Evolutionary conservation across 1,140 invertebrate genomes (phyloP).

Genomic region (Papilio xuthus): DNA sequence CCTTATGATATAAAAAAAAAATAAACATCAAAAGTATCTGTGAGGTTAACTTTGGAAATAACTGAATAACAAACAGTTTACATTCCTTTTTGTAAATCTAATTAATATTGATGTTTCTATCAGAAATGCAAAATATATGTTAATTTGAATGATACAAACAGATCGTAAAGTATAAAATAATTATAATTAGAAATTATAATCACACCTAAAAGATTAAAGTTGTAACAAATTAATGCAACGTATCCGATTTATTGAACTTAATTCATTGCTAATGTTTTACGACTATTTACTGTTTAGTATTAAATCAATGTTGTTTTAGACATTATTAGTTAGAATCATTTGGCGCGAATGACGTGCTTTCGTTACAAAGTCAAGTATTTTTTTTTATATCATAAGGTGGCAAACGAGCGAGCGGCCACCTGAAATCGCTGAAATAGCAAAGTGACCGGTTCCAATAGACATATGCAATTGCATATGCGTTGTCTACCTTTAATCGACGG

Average conservation of each 20-base stretch:
- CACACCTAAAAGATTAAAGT: conserved; percentile 2
- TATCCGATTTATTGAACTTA: background rate
- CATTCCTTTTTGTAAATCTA: conserved; percentile 27
- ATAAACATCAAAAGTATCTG: background rate
- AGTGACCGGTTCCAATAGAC: no score
- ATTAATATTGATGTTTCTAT: conserved; percentile 33
- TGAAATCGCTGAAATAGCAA: no score
- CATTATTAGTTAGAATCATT: no score
- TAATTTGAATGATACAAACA: background rate
- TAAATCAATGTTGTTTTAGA: background rate
- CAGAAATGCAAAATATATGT: conserved; percentile 36
- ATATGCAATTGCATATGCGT: no score
- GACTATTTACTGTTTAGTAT: background rate
- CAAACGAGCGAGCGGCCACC: no score
- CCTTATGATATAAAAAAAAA: no score
- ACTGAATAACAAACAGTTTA: conserved; percentile 9
- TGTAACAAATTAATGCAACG: conserved; percentile 9
- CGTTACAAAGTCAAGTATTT: no score
- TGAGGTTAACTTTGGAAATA: background rate
- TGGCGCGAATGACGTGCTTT: no score
- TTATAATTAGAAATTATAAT: background rate
- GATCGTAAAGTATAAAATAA: conserved; percentile 19
- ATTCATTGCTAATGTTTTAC: conserved; percentile 11
- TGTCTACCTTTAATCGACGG: no score
- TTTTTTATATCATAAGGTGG: no score